Base-by-base conservation (phyloP, 1,140 invertebrate genomes). In the Cyclina sinensis region DNA sequence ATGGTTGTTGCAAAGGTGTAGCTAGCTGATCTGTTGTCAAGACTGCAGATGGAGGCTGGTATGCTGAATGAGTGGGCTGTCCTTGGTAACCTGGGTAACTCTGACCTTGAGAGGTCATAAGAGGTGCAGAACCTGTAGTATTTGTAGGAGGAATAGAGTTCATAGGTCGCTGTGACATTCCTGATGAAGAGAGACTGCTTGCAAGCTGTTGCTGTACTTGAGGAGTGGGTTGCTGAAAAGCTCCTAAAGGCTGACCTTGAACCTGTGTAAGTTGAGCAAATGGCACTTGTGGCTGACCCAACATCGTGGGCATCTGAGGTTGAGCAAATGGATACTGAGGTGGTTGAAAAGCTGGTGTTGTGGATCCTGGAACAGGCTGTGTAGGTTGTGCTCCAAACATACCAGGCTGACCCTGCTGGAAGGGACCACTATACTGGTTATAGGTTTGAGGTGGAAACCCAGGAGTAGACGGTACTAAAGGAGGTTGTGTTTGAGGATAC, bases 131-230 rank as follows among this genome's bases (percentile, higher is more conserved):
- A 12, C 57, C 54, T 21, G 86, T 82, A 37, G 86, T 88, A 43
- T 57, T 39, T 21, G 86, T 88, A 37, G 86, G 86, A 37, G 86
- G 86, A 43, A 88, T 88, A 9, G 86, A 88, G 65, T 82, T 81
- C 86, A 88, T 88, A n/a, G 86, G 86, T 32, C 78, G 62, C 48
- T 88, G 86, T 12, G 86, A 83, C 79, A 82, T 82, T 27, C 86
- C 78, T 35, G 85, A 87, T 32, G 85, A 87, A n/a, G 85, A 87
- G 18, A 87, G 27, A 54, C 85, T 87, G 21, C 85, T 78, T 16
- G 35, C 35, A 59, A 87, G 70, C n/a, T 80, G 74, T 54, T 76
- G 84, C 39, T 86, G 84, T 11, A 48, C 46, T 7, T 16, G 7
- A n/a, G 59, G 12, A 5, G 32, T 16, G 32, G 81, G 59, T 32